phyloP scores from a whole-genome alignment of 2,113 vertebrate species.

The Cercocebus atys region DNA sequence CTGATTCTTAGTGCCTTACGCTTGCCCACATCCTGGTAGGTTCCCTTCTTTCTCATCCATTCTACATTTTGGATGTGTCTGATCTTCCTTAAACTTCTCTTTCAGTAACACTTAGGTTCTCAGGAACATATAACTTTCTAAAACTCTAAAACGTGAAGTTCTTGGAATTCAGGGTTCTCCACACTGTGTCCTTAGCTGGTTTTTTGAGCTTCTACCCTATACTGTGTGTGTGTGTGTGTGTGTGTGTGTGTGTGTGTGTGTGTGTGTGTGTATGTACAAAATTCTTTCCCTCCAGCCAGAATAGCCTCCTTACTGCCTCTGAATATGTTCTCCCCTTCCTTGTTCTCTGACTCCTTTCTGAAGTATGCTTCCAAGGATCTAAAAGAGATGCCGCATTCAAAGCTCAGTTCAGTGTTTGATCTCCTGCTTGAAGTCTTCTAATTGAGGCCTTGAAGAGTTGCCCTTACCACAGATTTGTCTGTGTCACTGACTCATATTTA shows the following conservation, averaged over 20 bases:
- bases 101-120: not conserved
- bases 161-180: not conserved
- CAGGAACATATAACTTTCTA: not conserved
- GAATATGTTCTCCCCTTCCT: not conserved
- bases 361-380: not conserved
- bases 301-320: not conserved
- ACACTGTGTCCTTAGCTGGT: not conserved
- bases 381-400: not conserved
- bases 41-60: not conserved
- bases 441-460: not conserved
- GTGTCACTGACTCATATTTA: not conserved
- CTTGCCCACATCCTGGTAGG: not conserved
- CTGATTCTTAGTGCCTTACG: not conserved
- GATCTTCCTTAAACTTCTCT: not conserved
- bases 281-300: not conserved
- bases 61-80: not conserved
- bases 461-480: not conserved
- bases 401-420: not conserved
- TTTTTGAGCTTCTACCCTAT: too few species aligned
- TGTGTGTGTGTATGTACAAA: accelerated
- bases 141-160: not conserved
- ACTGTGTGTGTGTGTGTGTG: too few species aligned
- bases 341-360: not conserved
- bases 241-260: too few species aligned
- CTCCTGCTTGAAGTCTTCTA: not conserved